Evolutionary conservation across 1,140 invertebrate genomes (phyloP).

Genomic region (Pseudomyrmex flavicornis): DNA sequence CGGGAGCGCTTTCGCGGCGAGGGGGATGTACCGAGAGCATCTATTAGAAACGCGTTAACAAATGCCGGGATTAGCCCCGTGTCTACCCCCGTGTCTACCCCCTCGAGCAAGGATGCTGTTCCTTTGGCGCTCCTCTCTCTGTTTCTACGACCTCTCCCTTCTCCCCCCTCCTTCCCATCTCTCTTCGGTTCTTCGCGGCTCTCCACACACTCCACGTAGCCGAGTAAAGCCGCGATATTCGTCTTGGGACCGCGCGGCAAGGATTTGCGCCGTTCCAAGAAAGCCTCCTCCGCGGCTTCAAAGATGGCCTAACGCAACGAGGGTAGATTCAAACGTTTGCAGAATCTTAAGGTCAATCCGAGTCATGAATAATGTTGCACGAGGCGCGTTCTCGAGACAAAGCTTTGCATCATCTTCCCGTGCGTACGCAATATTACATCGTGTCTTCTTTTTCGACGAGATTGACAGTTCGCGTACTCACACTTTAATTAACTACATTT

Average conservation of each 20-base stretch:
- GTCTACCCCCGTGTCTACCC: slow-evolving; percentile 57
- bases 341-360: slow-evolving; percentile 28
- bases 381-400: not conserved
- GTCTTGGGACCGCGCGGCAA: slow-evolving; percentile 61
- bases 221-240: slow-evolving; percentile 71
- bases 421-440: not conserved
- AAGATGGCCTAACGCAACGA: slow-evolving; percentile 36
- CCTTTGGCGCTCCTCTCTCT: slow-evolving; percentile 35
- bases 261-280: slow-evolving; percentile 59
- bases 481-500: no score
- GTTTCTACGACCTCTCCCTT: not conserved
- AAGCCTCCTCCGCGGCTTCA: slow-evolving; percentile 27
- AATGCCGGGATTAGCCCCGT: slow-evolving; percentile 72
- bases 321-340: slow-evolving; percentile 22
- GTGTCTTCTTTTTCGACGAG: not conserved
- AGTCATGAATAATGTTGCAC: slow-evolving; percentile 41
- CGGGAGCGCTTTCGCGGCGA: slow-evolving; percentile 18
- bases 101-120: slow-evolving; percentile 33
- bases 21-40: slow-evolving; percentile 46
- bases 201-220: slow-evolving; percentile 20
- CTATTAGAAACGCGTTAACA: slow-evolving; percentile 78
- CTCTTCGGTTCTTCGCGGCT: slow-evolving; percentile 30
- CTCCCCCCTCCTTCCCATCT: slow-evolving; percentile 16
- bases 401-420: not conserved
- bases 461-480: no score